These are phyloP conservation scores for Mellilla xanthometata DNA, from an alignment of 2,888 invertebrate species.

Conservation along the genomic window DNA sequence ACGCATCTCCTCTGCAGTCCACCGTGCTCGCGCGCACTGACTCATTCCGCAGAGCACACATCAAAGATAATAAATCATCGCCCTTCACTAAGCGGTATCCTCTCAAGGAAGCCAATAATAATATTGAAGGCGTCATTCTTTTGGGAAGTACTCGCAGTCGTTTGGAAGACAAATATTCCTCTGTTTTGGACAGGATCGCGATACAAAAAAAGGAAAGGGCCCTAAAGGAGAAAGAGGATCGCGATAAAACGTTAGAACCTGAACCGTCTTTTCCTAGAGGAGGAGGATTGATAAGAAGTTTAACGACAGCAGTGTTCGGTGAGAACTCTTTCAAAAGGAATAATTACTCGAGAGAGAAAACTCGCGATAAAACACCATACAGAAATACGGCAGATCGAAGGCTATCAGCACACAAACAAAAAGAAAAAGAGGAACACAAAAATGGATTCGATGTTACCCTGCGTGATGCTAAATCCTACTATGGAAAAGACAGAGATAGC, in stretches of 20 bases:
- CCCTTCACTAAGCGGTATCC: constrained; percentile 71
- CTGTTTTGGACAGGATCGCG: constrained; percentile 88
- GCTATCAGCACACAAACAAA: constrained; percentile 64
- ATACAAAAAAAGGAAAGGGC: constrained; percentile 80
- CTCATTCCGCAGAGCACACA: constrained; percentile 72
- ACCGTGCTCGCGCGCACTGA: constrained; percentile 69
- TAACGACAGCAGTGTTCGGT: constrained; percentile 87
- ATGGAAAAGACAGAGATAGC: constrained; percentile 77
- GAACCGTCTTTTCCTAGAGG: constrained; percentile 69
- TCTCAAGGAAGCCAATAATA: constrained; percentile 74
- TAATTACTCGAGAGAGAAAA: constrained; percentile 82
- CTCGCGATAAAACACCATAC: constrained; percentile 86
- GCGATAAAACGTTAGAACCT: constrained; percentile 88
- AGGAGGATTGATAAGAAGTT: constrained; percentile 85
- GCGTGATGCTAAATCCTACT: constrained; percentile 49
- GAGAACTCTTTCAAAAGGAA: constrained; percentile 82
- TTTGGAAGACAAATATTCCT: constrained; percentile 90
- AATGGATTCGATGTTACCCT: constrained; percentile 62
- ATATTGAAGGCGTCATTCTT: constrained; percentile 60
- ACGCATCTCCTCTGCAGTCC: constrained; percentile 69
- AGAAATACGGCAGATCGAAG: constrained; percentile 74
- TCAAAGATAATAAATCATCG: constrained; percentile 72
- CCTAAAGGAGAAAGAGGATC: constrained; percentile 77
- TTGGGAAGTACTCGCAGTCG: constrained; percentile 85
- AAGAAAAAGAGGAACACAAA: constrained; percentile 59